Conservation (phyloP, 2,888 invertebrate species). For the Podabrus alpinus region DNA sequence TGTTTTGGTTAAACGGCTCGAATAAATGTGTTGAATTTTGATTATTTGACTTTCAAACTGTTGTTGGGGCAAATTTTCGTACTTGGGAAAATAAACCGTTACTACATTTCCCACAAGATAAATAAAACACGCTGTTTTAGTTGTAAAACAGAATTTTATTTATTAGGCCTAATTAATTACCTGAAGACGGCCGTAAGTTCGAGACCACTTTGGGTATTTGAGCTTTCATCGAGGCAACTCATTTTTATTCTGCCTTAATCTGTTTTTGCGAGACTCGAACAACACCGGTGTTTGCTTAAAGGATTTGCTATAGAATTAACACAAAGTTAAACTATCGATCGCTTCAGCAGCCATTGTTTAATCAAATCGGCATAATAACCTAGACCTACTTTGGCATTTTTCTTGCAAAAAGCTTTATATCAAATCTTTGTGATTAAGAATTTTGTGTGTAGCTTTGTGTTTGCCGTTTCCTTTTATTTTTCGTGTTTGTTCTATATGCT, state of each 20-base stretch:
- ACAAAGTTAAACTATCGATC: neutral
- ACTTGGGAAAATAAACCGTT: neutral
- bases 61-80: neutral
- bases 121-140: neutral
- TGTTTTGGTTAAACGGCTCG: neutral
- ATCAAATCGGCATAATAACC: constrained; percentile 8
- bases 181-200: neutral
- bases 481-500: neutral
- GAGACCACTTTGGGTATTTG: neutral
- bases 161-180: neutral
- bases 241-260: neutral
- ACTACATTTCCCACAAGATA: neutral
- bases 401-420: neutral
- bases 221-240: neutral
- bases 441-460: neutral
- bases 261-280: neutral
- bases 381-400: constrained; percentile 4
- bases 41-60: neutral
- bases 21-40: neutral
- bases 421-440: neutral
- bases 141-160: neutral
- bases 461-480: neutral
- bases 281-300: neutral
- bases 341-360: constrained; percentile 5
- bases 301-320: neutral